phyloP scores from a whole-genome alignment of 2,888 invertebrate genomes.

The Nephrocerus scutellatus region DNA sequence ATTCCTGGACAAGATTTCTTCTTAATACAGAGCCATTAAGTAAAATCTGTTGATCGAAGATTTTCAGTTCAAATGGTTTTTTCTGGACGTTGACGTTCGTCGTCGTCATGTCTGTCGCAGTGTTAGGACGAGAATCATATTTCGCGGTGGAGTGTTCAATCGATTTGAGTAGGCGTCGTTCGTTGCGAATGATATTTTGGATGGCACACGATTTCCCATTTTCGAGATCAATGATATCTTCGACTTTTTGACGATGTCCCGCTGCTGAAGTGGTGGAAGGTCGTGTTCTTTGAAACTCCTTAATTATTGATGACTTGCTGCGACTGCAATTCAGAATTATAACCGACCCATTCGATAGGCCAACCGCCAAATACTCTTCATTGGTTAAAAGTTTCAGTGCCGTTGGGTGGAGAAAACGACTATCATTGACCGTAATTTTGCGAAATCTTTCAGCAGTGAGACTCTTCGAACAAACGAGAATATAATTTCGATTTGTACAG shows the following conservation, averaged over 20 bases:
- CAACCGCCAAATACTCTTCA: constrained; percentile 39
- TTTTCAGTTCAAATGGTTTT: constrained; percentile 34
- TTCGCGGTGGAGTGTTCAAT: constrained; percentile 1
- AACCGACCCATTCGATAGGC: constrained; percentile 44
- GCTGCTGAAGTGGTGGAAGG: neutral
- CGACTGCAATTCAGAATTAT: constrained; percentile 40
- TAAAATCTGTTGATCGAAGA: constrained; percentile 41
- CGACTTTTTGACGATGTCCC: neutral
- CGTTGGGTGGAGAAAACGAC: constrained; percentile 41
- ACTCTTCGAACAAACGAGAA: constrained; percentile 39
- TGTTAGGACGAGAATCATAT: constrained; percentile 31
- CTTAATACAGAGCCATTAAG: constrained; percentile 39
- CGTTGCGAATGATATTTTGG: constrained; percentile 45
- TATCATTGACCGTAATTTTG: constrained; percentile 37
- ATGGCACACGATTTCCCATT: constrained; percentile 46
- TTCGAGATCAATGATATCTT: constrained; percentile 21
- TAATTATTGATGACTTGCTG: constrained; percentile 19
- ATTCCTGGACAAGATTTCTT: constrained; percentile 36
- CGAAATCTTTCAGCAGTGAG: constrained; percentile 38
- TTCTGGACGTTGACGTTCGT: constrained; percentile 25
- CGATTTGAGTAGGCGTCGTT: constrained; percentile 30
- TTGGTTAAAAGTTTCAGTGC: constrained; percentile 36
- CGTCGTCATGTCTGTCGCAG: constrained; percentile 29
- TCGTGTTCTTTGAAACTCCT: constrained; percentile 14
- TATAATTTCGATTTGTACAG: constrained; percentile 43